Evolutionary conservation across 2,797 vertebrate genomes (phyloP).

Genomic region (Botia almorhae): DNA sequence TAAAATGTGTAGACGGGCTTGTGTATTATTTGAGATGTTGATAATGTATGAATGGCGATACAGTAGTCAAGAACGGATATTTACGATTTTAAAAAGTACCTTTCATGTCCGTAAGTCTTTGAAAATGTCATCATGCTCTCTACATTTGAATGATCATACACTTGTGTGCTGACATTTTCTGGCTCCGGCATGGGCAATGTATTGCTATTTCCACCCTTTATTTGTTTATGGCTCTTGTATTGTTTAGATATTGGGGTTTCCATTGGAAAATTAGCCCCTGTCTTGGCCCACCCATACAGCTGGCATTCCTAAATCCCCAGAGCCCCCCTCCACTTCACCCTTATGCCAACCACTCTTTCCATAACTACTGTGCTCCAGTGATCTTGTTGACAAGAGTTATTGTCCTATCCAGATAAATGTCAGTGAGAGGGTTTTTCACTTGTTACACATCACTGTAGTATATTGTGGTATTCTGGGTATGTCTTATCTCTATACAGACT

Average conservation of each 20-base stretch:
- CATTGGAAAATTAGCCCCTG: conserved; percentile 72
- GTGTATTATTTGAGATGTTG: conserved; percentile 38
- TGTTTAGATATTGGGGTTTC: conserved; percentile 73
- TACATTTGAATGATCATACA: conserved; percentile 36
- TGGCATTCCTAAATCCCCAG: conserved; percentile 74
- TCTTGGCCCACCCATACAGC: conserved; percentile 80
- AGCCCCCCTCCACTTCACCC: conserved; percentile 58
- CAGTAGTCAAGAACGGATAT: background rate
- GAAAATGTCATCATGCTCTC: conserved; percentile 31
- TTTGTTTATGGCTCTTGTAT: conserved; percentile 73
- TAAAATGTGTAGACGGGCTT: conserved; percentile 19
- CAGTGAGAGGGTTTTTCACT: background rate
- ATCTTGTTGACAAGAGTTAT: conserved; percentile 58
- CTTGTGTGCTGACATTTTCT: conserved; percentile 36
- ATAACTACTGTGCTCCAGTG: conserved; percentile 49
- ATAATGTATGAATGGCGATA: conserved; percentile 4
- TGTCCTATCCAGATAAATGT: conserved; percentile 34
- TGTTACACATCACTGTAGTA: conserved; percentile 62
- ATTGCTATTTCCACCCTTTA: conserved; percentile 65
- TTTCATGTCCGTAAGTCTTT: conserved; percentile 21
- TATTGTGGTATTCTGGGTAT: conserved; percentile 61
- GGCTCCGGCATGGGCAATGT: conserved; percentile 60
- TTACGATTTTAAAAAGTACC: conserved; percentile 5
- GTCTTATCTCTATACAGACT: conserved; percentile 41
- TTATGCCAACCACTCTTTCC: conserved; percentile 62